Evolutionary conservation across 2,797 vertebrate species (phyloP).

Genomic region (Sebastes nivosus): DNA sequence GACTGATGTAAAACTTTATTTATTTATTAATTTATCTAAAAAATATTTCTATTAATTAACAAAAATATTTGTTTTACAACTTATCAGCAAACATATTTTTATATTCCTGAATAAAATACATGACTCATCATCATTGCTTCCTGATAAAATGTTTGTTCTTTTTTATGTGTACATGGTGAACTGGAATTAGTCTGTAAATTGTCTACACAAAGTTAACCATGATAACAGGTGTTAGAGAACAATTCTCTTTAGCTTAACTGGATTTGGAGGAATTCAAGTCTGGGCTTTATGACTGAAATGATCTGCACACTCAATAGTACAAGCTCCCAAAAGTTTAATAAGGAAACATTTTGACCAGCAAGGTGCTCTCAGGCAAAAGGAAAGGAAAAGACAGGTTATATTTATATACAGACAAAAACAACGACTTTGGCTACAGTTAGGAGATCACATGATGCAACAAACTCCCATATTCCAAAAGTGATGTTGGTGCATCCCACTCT

Average conservation of each 20-base stretch:
- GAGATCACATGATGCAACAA: not conserved
- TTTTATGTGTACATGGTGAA: not conserved
- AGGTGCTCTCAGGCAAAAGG: not conserved
- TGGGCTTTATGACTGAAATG: not conserved
- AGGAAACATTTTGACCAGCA: not conserved
- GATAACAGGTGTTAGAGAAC: not conserved
- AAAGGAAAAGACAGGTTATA: not conserved
- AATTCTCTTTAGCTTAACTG: not conserved
- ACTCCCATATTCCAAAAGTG: not conserved
- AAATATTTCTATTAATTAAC: not conserved
- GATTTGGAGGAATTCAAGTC: not conserved
- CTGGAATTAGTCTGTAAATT: not conserved
- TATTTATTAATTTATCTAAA: not conserved
- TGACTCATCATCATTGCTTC: not conserved
- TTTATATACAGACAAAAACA: not conserved
- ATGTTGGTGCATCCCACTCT: not conserved
- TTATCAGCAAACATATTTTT: not conserved
- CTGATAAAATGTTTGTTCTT: not conserved
- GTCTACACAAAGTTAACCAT: not conserved
- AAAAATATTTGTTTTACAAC: not conserved
- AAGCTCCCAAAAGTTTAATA: not conserved
- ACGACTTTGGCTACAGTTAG: not conserved
- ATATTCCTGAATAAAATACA: slow-evolving; percentile 22
- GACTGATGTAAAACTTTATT: not conserved
- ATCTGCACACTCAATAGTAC: not conserved